Base-by-base conservation (phyloP, 1,140 invertebrate genomes). In the Euwallacea similis region DNA sequence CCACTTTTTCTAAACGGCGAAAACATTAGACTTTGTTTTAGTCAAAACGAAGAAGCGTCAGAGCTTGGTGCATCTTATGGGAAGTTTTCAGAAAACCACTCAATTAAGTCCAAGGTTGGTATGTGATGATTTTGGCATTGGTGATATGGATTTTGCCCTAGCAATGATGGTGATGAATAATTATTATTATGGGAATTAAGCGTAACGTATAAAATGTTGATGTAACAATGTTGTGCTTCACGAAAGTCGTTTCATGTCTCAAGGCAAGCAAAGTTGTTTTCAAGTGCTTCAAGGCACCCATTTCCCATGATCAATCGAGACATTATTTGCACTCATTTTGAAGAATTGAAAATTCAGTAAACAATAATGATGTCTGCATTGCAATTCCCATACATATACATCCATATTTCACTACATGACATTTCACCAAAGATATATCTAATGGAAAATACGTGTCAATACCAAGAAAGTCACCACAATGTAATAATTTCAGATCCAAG, bases 31-130 rank as follows among this genome's bases (percentile, higher is more conserved):
- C 46, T 69, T 71, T 72, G 50, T 76, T 76, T 69, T 69, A 81
- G 80, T 80, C 42, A 77, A 77, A 75, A 71, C 77, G 79, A 90
- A 90, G 81, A 92, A 93, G 79, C 85, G 91, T 58, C 91, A 91
- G 63, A 93, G 91, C 78, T 80, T 94, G 73, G 89, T 92, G 50
- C 90, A 93, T 78, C 88, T 93, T 83, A 89, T 93, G 85, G 91
- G 93, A 80, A 90, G 90, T 69, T 82, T 93, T 77, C 88, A 89
- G 74, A 84, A 89, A 60, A 69, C 60, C 13, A 63, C 65, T 43
- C 87, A 90, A 76, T 84, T 93, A 78, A 93, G 91, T 74, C 90
- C 92, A 50, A 85, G 91, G 56, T 65, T 65, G 44, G 62, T 65
- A 53, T 54, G 9, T 50, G 46, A 13, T 50, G 3, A 33, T 50